A percentile compares a stretch with the other conserved stretches of the same genome.
phyloP scores from a whole-genome alignment of 2,113 vertebrate species.

The Colossoma macropomum region DNA sequence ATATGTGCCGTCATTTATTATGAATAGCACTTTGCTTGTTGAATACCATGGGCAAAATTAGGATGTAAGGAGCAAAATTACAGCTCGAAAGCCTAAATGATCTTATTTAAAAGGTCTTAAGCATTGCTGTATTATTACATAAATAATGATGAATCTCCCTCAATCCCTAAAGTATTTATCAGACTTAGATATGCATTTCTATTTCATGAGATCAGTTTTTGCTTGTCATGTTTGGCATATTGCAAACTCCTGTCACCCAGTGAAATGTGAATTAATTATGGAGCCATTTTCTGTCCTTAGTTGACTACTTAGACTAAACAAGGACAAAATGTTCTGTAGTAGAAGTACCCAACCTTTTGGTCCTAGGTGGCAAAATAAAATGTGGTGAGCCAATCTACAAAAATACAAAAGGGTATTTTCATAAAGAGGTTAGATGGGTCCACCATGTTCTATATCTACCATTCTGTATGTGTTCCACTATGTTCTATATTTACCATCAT shows the following conservation, averaged over 20 bases:
- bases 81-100: background rate
- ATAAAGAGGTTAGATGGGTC: no score
- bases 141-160: no score
- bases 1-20: constrained; percentile 49
- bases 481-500: no score
- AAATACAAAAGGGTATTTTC: no score
- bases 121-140: background rate
- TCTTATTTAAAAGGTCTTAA: background rate
- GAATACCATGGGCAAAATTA: constrained; percentile 18
- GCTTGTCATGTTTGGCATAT: background rate
- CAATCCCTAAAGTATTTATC: background rate
- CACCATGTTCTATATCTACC: no score
- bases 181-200: background rate
- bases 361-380: no score
- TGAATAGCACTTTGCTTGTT: constrained; percentile 42
- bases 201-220: background rate
- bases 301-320: background rate
- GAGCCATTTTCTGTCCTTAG: background rate
- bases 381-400: no score
- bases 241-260: background rate
- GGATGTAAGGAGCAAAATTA: constrained; percentile 22
- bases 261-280: background rate
- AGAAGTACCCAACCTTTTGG: no score
- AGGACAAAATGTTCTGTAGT: no score
- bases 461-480: no score